These are phyloP conservation scores for Hetaerina titia DNA, from an alignment of 2,888 invertebrate species.

Conservation along the genomic window DNA sequence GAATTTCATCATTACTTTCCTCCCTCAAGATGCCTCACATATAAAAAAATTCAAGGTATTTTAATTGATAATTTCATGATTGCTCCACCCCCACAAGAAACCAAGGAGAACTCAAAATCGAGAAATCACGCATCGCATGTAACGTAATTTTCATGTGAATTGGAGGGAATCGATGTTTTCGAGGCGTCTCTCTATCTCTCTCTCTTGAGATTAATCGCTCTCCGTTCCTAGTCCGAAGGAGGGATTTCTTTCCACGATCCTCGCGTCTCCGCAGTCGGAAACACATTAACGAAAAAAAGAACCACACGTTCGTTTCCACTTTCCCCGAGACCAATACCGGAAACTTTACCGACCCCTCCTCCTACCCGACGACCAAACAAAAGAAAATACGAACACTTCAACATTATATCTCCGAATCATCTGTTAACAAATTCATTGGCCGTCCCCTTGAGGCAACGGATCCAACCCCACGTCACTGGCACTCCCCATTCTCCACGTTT, in stretches of 20 bases:
- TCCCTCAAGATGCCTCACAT: no score
- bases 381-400: not conserved
- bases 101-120: no score
- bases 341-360: not conserved
- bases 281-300: not conserved
- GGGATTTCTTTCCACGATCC: not conserved
- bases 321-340: not conserved
- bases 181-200: not conserved
- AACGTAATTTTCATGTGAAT: no score
- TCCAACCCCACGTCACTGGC: no score
- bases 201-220: not conserved
- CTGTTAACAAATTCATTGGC: not conserved
- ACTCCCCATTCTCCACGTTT: no score
- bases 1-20: no score
- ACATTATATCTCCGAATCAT: not conserved
- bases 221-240: not conserved
- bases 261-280: not conserved
- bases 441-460: not conserved
- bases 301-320: not conserved
- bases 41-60: no score
- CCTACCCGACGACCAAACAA: not conserved
- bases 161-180: not conserved
- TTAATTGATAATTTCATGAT: no score
- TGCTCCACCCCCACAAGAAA: no score
- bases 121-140: no score